Conservation (phyloP, 2,113 vertebrate genomes). For the Aegithalos caudatus region DNA sequence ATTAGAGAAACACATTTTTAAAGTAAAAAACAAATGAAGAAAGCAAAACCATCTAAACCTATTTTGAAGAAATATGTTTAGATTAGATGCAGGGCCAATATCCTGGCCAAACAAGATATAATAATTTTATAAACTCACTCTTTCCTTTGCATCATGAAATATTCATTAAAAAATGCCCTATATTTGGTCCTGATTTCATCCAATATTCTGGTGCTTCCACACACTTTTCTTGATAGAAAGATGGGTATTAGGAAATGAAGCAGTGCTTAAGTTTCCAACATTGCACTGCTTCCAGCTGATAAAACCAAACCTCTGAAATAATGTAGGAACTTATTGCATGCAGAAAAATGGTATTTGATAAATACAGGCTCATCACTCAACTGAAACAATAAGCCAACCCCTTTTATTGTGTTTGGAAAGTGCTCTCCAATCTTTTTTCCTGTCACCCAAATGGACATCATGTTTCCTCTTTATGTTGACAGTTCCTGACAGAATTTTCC, state of each 20-base stretch:
- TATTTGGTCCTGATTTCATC: background rate
- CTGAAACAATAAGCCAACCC: background rate
- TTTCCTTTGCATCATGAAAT: background rate
- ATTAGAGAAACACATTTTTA: background rate
- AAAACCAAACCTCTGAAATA: background rate
- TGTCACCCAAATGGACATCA: background rate
- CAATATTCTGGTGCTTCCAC: background rate
- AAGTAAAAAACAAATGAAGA: background rate
- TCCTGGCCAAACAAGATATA: background rate
- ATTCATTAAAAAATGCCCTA: background rate
- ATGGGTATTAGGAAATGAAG: background rate
- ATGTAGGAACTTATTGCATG: background rate
- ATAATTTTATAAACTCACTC: background rate
- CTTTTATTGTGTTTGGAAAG: background rate
- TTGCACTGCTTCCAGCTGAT: background rate
- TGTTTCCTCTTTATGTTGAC: background rate
- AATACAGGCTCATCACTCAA: background rate
- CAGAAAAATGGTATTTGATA: background rate
- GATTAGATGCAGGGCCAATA: background rate
- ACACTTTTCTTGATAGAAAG: background rate
- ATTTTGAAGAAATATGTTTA: background rate
- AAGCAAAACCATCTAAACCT: background rate
- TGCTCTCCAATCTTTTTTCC: background rate
- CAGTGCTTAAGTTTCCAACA: background rate
- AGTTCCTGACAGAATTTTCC: background rate